phyloP scores from a whole-genome alignment of 2,888 invertebrate genomes.

The Sphaeridia pumilis region DNA sequence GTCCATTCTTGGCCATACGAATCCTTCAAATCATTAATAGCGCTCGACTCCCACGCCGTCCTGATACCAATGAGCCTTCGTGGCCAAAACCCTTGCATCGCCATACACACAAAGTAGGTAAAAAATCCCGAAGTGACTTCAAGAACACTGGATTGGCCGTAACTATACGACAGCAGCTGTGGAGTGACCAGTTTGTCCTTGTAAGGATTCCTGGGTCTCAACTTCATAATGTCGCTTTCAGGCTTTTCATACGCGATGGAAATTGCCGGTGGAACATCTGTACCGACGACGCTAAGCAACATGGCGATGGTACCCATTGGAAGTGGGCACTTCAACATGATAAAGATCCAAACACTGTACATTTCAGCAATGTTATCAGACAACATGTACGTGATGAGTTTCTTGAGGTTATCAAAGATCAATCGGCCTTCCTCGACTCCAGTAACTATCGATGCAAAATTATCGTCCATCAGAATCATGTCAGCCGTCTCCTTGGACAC shows the following conservation, averaged over 20 bases:
- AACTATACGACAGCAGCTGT: slow-evolving; percentile 26
- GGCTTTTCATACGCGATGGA: slow-evolving; percentile 53
- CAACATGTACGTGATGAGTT: slow-evolving; percentile 93
- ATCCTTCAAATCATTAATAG: slow-evolving; percentile 29
- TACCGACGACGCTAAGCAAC: slow-evolving; percentile 45
- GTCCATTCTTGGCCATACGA: slow-evolving; percentile 32
- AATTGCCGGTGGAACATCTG: slow-evolving; percentile 40
- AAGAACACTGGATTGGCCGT: slow-evolving; percentile 30
- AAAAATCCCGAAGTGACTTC: slow-evolving; percentile 29
- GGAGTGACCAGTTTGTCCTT: slow-evolving; percentile 54
- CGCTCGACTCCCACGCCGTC: slow-evolving; percentile 21
- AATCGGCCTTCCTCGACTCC: slow-evolving; percentile 83
- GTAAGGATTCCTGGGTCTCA: slow-evolving; percentile 50
- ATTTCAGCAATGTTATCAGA: slow-evolving; percentile 98
- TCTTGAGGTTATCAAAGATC: slow-evolving; percentile 96
- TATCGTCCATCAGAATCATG: slow-evolving; percentile 76
- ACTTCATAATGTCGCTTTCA: slow-evolving; percentile 62
- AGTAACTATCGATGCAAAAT: slow-evolving; percentile 74
- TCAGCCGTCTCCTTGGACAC: slow-evolving; percentile 79
- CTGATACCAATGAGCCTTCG: slow-evolving; percentile 15
- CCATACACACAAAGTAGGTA: slow-evolving; percentile 26
- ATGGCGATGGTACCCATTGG: slow-evolving; percentile 42
- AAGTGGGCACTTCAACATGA: slow-evolving; percentile 40
- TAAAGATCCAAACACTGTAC: slow-evolving; percentile 40
- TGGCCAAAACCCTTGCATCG: slow-evolving; percentile 28